Percentiles rank a stretch among this genome's conserved stretches.
Evolutionary conservation across 2,797 vertebrate genomes (phyloP).

Genomic region (Scolopax rusticola): DNA sequence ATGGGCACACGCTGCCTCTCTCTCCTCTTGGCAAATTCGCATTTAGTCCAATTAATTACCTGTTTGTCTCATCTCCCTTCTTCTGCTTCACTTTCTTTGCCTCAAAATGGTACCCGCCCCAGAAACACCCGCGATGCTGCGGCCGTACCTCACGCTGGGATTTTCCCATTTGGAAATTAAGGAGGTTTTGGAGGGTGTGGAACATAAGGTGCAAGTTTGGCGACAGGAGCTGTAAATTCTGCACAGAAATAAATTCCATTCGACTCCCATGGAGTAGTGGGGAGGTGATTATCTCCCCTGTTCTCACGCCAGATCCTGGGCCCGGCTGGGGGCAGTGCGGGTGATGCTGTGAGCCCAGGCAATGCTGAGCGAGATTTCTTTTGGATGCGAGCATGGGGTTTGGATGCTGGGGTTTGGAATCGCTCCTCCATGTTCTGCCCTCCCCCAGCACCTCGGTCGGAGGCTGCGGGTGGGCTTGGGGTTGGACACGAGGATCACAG

Average conservation of each 20-base stretch:
- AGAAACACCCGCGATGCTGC: background rate
- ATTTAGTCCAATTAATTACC: rapidly evolving
- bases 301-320: background rate
- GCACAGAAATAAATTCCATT: too few relatives aligned
- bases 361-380: rapidly evolving
- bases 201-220: rapidly evolving
- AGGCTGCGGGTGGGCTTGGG: background rate
- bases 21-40: background rate
- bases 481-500: rapidly evolving
- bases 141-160: rapidly evolving
- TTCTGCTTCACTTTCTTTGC: background rate
- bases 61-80: background rate
- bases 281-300: constrained; percentile 78
- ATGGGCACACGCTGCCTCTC: rapidly evolving
- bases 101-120: background rate
- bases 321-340: rapidly evolving
- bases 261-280: constrained; percentile 66
- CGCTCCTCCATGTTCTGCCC: rapidly evolving
- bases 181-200: background rate
- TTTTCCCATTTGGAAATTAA: background rate
- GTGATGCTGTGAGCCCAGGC: rapidly evolving
- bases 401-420: background rate
- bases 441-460: rapidly evolving
- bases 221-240: background rate
- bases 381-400: background rate